Conservation (phyloP, 2,888 invertebrate genomes). For the Agrochola lychnidis region DNA sequence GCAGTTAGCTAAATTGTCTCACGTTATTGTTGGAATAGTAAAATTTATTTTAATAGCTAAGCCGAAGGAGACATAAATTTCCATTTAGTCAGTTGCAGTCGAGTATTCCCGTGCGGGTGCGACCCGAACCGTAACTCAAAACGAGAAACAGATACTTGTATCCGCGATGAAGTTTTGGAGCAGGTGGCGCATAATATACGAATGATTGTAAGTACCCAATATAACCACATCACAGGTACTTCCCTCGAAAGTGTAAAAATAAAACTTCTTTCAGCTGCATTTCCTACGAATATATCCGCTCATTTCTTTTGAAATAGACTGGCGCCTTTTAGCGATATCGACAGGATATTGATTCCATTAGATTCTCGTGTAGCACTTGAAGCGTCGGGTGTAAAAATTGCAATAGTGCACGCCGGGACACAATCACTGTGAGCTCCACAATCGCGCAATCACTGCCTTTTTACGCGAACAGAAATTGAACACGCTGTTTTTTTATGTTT, state of each 20-base stretch:
- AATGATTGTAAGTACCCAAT: slow-evolving; percentile 47
- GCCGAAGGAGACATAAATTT: slow-evolving; percentile 81
- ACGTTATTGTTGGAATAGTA: slow-evolving; percentile 59
- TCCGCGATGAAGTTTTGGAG: slow-evolving; percentile 77
- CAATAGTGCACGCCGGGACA: slow-evolving; percentile 53
- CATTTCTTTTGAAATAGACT: slow-evolving; percentile 55
- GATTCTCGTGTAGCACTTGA: slow-evolving; percentile 52
- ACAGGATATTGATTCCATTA: slow-evolving; percentile 60
- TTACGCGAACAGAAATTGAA: slow-evolving; percentile 44
- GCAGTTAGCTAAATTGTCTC: slow-evolving; percentile 51
- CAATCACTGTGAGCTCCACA: slow-evolving; percentile 49
- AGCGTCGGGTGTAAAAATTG: slow-evolving; percentile 45
- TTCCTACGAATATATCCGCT: slow-evolving; percentile 16
- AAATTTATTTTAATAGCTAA: slow-evolving; percentile 70
- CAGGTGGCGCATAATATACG: slow-evolving; percentile 78
- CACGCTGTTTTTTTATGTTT: slow-evolving; percentile 22
- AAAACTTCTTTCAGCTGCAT: slow-evolving; percentile 12
- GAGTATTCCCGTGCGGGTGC: slow-evolving; percentile 70
- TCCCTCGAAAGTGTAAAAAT: slow-evolving; percentile 28
- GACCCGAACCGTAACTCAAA: slow-evolving; percentile 79
- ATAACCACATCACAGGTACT: slow-evolving; percentile 40
- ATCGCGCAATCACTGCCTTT: slow-evolving; percentile 47
- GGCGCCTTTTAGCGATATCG: slow-evolving; percentile 41
- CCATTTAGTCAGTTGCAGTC: slow-evolving; percentile 79
- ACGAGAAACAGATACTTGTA: slow-evolving; percentile 76